Evolutionary conservation across 2,113 vertebrate species (phyloP).

Genomic region (Pygoscelis antarcticus): DNA sequence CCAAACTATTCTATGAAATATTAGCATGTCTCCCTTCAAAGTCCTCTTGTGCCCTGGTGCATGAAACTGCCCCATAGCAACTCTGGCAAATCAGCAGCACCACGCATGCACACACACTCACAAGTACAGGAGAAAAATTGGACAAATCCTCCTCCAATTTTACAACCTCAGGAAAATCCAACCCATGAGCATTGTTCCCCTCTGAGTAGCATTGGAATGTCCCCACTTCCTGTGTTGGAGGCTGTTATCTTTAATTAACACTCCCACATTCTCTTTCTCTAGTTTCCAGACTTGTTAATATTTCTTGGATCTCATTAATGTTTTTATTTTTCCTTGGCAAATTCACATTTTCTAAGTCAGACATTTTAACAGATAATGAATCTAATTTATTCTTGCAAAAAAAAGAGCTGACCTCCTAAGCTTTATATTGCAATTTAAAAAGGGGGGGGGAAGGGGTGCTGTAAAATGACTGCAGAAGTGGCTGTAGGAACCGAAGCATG

Average conservation of each 20-base stretch:
- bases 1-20: neutral
- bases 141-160: neutral
- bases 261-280: neutral
- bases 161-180: neutral
- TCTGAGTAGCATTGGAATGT: neutral
- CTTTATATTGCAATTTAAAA: neutral
- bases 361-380: neutral
- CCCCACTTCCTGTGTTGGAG: neutral
- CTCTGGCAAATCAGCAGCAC: neutral
- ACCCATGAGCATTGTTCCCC: neutral
- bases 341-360: neutral
- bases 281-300: neutral
- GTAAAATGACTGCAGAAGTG: neutral
- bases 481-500: neutral
- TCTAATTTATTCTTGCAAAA: neutral
- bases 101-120: rapidly evolving
- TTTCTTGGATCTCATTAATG: constrained; percentile 31
- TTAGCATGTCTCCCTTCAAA: neutral
- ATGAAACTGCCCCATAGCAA: neutral
- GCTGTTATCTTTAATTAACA: neutral
- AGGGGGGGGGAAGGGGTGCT: neutral
- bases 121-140: neutral
- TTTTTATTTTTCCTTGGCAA: constrained; percentile 10
- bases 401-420: neutral
- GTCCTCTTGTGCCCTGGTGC: neutral